Evolutionary conservation across 2,888 invertebrate genomes (phyloP).

Genomic region (Cyrtodaria siliqua): DNA sequence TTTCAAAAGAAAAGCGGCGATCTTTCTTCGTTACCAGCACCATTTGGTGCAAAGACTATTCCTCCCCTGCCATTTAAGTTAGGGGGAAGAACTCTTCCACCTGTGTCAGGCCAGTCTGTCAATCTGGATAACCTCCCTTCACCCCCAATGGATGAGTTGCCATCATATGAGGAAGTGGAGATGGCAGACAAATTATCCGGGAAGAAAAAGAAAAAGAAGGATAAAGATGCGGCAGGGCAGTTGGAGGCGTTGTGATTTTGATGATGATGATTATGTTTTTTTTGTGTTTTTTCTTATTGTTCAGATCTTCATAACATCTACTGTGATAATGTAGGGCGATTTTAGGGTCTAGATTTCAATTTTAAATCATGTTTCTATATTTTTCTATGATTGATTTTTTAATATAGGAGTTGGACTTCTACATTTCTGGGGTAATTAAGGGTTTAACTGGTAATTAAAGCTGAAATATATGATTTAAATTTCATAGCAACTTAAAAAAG

Average conservation of each 20-base stretch:
- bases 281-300: no score
- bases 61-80: conserved; percentile 58
- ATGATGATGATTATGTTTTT: no score
- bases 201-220: conserved; percentile 60
- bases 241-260: conserved; percentile 53
- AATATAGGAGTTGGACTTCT: no score
- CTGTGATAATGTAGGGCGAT: no score
- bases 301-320: no score
- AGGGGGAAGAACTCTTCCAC: conserved; percentile 34
- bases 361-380: no score
- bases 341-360: no score
- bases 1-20: conserved; percentile 53
- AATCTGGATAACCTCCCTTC: conserved; percentile 64
- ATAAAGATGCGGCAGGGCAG: conserved; percentile 39
- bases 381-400: no score
- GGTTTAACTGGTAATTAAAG: no score
- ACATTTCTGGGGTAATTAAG: no score
- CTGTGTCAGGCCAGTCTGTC: conserved; percentile 20
- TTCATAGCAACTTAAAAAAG: no score
- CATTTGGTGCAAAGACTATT: conserved; percentile 48
- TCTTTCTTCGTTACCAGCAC: conserved; percentile 54
- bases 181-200: conserved; percentile 67
- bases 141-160: conserved; percentile 58
- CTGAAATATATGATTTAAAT: no score
- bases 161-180: conserved; percentile 65